phyloP scores from a whole-genome alignment of 2,113 vertebrate genomes.

The Podilymbus podiceps region DNA sequence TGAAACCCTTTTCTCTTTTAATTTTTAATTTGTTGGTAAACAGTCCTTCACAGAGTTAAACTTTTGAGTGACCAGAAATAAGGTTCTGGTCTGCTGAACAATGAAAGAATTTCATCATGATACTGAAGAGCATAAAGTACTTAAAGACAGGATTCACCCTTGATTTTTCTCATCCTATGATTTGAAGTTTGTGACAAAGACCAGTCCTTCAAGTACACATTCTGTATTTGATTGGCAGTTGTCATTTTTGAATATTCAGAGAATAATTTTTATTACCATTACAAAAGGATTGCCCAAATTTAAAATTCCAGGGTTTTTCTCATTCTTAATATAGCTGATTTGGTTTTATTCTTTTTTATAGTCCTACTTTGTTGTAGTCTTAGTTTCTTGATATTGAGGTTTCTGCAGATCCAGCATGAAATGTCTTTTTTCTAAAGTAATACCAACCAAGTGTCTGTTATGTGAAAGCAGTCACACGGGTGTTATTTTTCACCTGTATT shows the following conservation, averaged over 20 bases:
- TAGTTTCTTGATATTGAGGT: not conserved
- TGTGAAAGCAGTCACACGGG: not conserved
- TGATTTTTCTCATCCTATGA: not conserved
- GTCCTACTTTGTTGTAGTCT: not conserved
- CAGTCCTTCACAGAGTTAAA: not conserved
- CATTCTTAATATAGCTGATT: not conserved
- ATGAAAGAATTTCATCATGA: not conserved
- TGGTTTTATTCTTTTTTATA: not conserved
- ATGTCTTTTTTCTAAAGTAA: not conserved
- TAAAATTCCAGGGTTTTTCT: not conserved
- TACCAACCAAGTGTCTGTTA: not conserved
- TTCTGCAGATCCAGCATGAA: not conserved
- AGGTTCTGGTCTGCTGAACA: not conserved
- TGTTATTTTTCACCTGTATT: not conserved
- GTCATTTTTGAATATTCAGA: not conserved
- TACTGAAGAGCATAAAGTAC: not conserved
- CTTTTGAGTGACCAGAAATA: not conserved
- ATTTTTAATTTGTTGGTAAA: not conserved
- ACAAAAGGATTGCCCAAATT: not conserved
- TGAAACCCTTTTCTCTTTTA: not conserved
- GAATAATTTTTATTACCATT: not conserved
- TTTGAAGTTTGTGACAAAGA: not conserved
- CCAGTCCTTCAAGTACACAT: rapidly evolving
- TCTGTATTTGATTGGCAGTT: not conserved
- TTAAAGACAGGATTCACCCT: not conserved